Percentiles rank a stretch among this genome's conserved stretches.
phyloP scores from a whole-genome alignment of 2,113 vertebrate species.

The Phaetusa simplex region DNA sequence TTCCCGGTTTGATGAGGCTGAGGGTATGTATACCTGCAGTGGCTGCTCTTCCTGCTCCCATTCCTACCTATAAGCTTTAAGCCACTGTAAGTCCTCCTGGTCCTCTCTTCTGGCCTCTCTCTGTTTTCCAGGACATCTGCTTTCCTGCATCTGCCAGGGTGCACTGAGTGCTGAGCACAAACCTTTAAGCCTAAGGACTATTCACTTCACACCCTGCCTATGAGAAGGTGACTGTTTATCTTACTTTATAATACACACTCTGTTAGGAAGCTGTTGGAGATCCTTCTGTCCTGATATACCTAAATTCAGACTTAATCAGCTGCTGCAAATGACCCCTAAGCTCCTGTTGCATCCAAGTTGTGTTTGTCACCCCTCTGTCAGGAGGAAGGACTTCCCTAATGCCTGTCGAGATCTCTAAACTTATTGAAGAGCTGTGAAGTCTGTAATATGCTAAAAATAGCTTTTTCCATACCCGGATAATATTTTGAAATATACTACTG shows the following conservation, averaged over 20 bases:
- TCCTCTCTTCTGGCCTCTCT: neutral
- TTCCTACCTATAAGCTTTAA: neutral
- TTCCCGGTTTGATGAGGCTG: neutral
- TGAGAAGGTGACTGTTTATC: neutral
- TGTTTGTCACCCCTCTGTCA: neutral
- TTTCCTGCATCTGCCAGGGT: neutral
- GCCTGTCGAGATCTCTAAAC: neutral
- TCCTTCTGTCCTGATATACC: neutral
- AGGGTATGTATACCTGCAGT: neutral
- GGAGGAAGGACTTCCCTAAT: neutral
- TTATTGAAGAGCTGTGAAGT: neutral
- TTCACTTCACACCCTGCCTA: neutral
- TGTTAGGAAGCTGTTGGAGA: neutral
- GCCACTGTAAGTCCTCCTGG: neutral
- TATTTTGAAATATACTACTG: neutral
- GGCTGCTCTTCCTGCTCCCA: neutral
- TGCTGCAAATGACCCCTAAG: neutral
- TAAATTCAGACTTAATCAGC: neutral
- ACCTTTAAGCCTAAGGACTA: neutral
- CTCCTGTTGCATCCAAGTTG: neutral
- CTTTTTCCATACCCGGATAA: neutral
- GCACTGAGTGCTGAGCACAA: neutral
- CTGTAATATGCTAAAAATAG: neutral
- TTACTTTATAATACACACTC: neutral
- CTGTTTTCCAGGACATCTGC: neutral